Conservation (phyloP, 2,797 vertebrate species). For the Danio albolineatus region DNA sequence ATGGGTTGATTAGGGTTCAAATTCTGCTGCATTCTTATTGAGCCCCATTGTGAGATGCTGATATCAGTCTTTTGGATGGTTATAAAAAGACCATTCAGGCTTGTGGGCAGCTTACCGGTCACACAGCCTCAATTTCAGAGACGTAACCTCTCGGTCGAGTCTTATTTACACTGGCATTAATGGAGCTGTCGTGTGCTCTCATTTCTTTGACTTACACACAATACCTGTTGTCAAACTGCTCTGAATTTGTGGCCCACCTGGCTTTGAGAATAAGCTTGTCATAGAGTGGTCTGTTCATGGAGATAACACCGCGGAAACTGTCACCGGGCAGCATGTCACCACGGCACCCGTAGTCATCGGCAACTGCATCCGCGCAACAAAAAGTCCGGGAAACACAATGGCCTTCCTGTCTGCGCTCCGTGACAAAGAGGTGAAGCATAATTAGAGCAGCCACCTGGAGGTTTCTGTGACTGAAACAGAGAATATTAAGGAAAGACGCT, state of each 20-base stretch:
- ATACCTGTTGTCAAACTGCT: constrained; percentile 50
- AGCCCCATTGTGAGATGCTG: constrained; percentile 18
- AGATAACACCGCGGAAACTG: constrained; percentile 53
- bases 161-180: constrained; percentile 50
- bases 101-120: constrained; percentile 10
- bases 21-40: constrained; percentile 18
- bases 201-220: constrained; percentile 57
- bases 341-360: constrained; percentile 7
- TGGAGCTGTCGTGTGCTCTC: constrained; percentile 52
- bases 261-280: constrained; percentile 48
- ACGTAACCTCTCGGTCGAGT: constrained; percentile 38
- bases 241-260: constrained; percentile 45
- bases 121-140: constrained; percentile 42
- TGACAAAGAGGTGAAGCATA: constrained; percentile 34
- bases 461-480: constrained; percentile 27
- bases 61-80: constrained; percentile 8
- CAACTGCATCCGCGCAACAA: constrained; percentile 41
- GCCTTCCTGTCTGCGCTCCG: constrained; percentile 22
- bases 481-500: constrained; percentile 3
- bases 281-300: constrained; percentile 46
- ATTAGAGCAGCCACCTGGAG: constrained; percentile 45
- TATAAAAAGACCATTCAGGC: constrained; percentile 25
- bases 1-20: constrained; percentile 25
- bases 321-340: constrained; percentile 37
- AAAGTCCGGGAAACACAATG: constrained; percentile 47